Evolutionary conservation across 1,140 invertebrate genomes (phyloP).

Genomic region (Saxidomus purpurata): DNA sequence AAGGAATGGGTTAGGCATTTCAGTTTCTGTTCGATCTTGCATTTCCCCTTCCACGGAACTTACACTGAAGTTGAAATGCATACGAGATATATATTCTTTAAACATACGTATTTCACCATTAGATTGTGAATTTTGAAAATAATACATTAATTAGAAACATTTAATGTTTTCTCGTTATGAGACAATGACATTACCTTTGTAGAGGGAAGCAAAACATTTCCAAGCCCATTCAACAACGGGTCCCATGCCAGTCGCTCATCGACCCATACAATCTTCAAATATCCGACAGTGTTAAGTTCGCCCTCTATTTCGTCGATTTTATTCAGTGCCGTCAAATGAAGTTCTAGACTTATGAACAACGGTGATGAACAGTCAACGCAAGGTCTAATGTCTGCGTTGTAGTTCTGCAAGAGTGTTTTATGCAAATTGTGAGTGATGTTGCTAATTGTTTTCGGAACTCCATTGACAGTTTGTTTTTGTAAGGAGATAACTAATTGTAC

Average conservation of each 20-base stretch:
- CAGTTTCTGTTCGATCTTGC: too few relatives aligned
- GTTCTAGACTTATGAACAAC: neutral
- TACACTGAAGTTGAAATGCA: too few relatives aligned
- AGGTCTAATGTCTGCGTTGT: conserved; percentile 2
- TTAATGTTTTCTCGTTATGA: too few relatives aligned
- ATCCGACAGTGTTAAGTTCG: conserved; percentile 15
- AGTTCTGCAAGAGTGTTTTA: neutral
- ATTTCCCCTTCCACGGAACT: too few relatives aligned
- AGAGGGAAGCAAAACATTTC: neutral
- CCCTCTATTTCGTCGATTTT: conserved; percentile 43
- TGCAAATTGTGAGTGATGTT: neutral
- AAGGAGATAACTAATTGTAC: too few relatives aligned
- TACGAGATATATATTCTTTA: too few relatives aligned
- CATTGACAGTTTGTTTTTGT: neutral
- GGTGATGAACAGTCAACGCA: conserved; percentile 5
- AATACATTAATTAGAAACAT: too few relatives aligned
- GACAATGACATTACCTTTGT: neutral
- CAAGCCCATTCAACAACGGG: neutral
- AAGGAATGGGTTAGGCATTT: too few relatives aligned
- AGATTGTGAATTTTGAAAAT: too few relatives aligned
- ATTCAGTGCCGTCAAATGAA: conserved; percentile 18
- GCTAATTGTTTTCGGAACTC: neutral
- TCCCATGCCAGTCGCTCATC: conserved; percentile 44
- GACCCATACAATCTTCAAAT: neutral
- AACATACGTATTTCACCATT: too few relatives aligned